A percentile compares a stretch with the other conserved stretches of the same genome.
These are phyloP conservation scores for Pollenia amentaria DNA, from an alignment of 2,888 invertebrate species.

Conservation along the genomic window DNA sequence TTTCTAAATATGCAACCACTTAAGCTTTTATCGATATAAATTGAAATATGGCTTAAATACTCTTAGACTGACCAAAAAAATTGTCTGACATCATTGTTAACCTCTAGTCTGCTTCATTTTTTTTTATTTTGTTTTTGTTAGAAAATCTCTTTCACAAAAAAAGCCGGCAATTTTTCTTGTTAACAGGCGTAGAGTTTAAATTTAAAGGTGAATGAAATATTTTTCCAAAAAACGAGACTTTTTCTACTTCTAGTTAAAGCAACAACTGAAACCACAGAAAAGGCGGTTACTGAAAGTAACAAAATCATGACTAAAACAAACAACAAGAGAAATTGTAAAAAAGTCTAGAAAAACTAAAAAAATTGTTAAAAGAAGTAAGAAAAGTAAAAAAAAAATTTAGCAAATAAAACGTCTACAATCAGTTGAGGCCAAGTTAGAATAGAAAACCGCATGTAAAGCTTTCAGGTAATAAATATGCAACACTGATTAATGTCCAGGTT, in stretches of 20 bases:
- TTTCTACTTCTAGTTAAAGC: neutral
- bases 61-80: conserved; percentile 66
- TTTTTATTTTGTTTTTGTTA: conserved; percentile 6
- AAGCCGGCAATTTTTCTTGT: conserved; percentile 53
- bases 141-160: neutral
- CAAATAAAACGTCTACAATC: conserved; percentile 25
- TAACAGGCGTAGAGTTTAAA: conserved; percentile 33
- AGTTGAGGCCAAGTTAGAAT: conserved; percentile 35
- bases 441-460: conserved; percentile 66
- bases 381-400: neutral
- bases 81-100: conserved; percentile 71
- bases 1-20: neutral
- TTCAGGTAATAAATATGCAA: conserved; percentile 72
- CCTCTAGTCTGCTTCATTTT: conserved; percentile 53
- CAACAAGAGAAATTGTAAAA: neutral
- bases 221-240: neutral
- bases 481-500: conserved; percentile 72
- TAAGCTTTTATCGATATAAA: conserved; percentile 58
- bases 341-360: neutral
- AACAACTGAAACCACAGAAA: conserved; percentile 56
- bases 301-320: conserved; percentile 49
- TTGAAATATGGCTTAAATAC: conserved; percentile 71
- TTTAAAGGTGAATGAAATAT: conserved; percentile 48
- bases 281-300: conserved; percentile 53
- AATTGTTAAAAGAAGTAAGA: neutral